Evolutionary conservation across 30 jellyfish, hydroid and myxozoan genomes (phyloP), one percentile per base, ranked within the genome.

Genomic region (Rhopilema esculentum): DNA sequence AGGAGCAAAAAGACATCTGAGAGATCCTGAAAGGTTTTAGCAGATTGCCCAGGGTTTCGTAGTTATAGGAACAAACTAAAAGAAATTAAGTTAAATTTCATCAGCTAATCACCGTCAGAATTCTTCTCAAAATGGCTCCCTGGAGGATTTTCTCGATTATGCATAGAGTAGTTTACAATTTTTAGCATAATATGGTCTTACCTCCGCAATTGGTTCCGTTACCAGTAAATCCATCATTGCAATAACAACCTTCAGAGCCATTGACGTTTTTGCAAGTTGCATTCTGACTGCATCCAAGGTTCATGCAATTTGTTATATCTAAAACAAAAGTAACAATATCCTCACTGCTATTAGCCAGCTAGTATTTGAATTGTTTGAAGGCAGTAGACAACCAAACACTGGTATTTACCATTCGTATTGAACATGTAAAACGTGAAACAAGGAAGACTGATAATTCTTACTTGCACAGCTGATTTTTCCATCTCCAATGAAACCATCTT

Each of bases 401-500:
- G n/a, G n/a, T n/a, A n/a, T n/a, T n/a, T n/a, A n/a, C n/a, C n/a
- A n/a, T n/a, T n/a, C n/a, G n/a, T n/a, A n/a, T n/a, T n/a, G n/a
- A n/a, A n/a, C n/a, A n/a, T n/a, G n/a, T 40, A 40, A 40, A 12
- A 40, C 12, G 6, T 40, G 6, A 12, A 40, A 40, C 57, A 40
- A 40, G 15, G 66, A n/a, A 63, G 29, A 18, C 4, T n/a, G 72
- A 2, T 7, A 18, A 31, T n/a, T n/a, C 28, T 67, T 67, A 67
- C 78, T 15, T 20, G 78, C 78, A 67, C 78, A 67, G 49, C 78
- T 67, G 49, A 18, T 67, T 67, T 20, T 24, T 26, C 94, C 94
- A 64, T 75, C 76, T 48, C 94, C 94, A 18, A 21, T 18, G 80
- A 49, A 86, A 15, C 96, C 96, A 27, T 21, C 87, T 23, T 65